These are phyloP conservation scores for Sogatella furcifera DNA, from an alignment of 1,140 invertebrate genomes.

Conservation along the genomic window DNA sequence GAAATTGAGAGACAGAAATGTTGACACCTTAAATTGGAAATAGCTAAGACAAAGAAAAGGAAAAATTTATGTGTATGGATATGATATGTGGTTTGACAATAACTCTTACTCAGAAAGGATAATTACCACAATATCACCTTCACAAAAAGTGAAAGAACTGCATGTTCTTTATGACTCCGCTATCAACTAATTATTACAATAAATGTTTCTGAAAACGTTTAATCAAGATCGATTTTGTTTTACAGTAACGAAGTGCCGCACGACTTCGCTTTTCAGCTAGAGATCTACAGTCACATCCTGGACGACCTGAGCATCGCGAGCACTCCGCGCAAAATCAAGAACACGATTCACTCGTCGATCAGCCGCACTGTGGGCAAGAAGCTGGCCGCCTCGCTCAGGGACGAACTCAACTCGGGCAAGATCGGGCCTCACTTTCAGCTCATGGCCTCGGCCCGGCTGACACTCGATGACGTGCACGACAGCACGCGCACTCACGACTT, in stretches of 20 bases:
- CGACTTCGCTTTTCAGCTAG: slow-evolving; percentile 52
- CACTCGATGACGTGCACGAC: slow-evolving; percentile 46
- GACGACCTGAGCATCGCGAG: slow-evolving; percentile 57
- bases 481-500: slow-evolving; percentile 42
- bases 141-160: no score
- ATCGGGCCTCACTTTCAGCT: slow-evolving; percentile 56
- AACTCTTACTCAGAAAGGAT: no score
- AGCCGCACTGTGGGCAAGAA: slow-evolving; percentile 55
- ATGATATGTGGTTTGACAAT: no score
- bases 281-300: slow-evolving; percentile 56
- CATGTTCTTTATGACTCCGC: neutral
- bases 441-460: slow-evolving; percentile 49
- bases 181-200: neutral
- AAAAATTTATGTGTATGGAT: no score
- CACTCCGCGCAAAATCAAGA: slow-evolving; percentile 52
- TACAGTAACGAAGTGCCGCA: slow-evolving; percentile 48
- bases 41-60: no score
- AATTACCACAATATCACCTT: no score
- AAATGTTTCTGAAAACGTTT: no score
- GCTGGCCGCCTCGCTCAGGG: slow-evolving; percentile 41
- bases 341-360: slow-evolving; percentile 56
- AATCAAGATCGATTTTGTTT: no score
- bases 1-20: no score
- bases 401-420: slow-evolving; percentile 40
- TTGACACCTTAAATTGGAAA: no score